phyloP scores from a whole-genome alignment of 2,888 invertebrate species.

The Subacronicta megacephala region DNA sequence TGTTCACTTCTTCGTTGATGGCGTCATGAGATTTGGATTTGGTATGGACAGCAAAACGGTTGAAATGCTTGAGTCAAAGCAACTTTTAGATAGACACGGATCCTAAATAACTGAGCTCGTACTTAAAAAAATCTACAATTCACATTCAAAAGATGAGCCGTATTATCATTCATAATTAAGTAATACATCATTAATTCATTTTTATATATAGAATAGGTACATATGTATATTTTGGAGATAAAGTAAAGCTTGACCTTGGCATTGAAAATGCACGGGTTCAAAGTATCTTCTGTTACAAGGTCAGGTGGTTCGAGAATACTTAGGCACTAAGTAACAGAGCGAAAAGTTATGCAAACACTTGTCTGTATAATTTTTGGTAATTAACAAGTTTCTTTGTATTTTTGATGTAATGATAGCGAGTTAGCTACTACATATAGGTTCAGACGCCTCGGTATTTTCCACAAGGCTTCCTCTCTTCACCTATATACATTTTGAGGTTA shows the following conservation, averaged over 20 bases:
- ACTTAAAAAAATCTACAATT: constrained; percentile 9
- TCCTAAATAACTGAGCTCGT: constrained; percentile 1
- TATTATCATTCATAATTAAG: constrained; percentile 37
- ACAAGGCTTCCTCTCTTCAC: background rate
- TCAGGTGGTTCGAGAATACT: constrained; percentile 51
- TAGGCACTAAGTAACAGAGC: constrained; percentile 25
- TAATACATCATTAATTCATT: too few species aligned
- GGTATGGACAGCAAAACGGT: background rate
- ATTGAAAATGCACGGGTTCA: constrained; percentile 69
- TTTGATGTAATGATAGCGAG: background rate
- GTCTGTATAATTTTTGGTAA: background rate
- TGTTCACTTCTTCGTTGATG: constrained; percentile 1
- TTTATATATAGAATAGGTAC: constrained; percentile 18
- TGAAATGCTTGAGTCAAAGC: background rate
- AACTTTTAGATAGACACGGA: constrained; percentile 3
- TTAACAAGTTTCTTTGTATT: background rate
- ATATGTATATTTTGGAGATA: constrained; percentile 23
- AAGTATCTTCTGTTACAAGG: constrained; percentile 69
- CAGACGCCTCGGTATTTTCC: background rate
- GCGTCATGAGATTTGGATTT: background rate
- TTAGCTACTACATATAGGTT: background rate
- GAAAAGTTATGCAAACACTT: constrained; percentile 7
- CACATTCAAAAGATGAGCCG: constrained; percentile 13
- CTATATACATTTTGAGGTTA: too few species aligned
- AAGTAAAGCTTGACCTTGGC: constrained; percentile 64